Evolutionary conservation across 2,797 vertebrate species (phyloP), one percentile per base, ranked within the genome.

Genomic region (Orestias chungarensis): DNA sequence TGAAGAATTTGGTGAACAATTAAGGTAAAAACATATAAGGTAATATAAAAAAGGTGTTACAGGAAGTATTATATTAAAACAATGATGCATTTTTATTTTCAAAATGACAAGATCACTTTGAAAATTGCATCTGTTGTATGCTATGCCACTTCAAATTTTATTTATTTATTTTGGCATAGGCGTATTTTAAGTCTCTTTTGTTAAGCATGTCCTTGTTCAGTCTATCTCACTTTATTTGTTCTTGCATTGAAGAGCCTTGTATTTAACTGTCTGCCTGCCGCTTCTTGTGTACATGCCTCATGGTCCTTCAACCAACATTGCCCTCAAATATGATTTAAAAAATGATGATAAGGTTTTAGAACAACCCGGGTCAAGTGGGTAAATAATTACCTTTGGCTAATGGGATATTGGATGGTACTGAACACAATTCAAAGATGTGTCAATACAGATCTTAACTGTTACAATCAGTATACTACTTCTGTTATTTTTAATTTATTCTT

Each of bases 181-280:
- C 38, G 57, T 4, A 61, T 61, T 61, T 33, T 38, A 38, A 61
- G 38, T 4, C 20, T 12, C 57, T 61, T 55, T 55, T 61, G 57
- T 61, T 61, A 61, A 38, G 33, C 57, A 38, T 61, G 33, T 61
- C 33, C 33, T 38, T 38, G 57, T 35, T 61, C 57, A 61, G 33
- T 61, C 3, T 38, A 15, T 35, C 35, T 59, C 17, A 20, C 55
- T 59, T 33, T 59, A 35, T 17, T n/a, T 61, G 31, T 29, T 35
- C 8, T 59, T 20, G 9, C 35, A 59, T 59, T 20, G 31, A 59
- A 61, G 65, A 61, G 10, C 33, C 33, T 61, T 61, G 33, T 61
- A 38, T 55, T 55, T 55, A 55, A 31, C 27, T 55, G 54, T 29
- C 29, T 3, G 15, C 54, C 54, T 55, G 54, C 54, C 54, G 15